Base-by-base conservation (phyloP, 2,797 vertebrate species). In the Melanotaenia parkinsoni region DNA sequence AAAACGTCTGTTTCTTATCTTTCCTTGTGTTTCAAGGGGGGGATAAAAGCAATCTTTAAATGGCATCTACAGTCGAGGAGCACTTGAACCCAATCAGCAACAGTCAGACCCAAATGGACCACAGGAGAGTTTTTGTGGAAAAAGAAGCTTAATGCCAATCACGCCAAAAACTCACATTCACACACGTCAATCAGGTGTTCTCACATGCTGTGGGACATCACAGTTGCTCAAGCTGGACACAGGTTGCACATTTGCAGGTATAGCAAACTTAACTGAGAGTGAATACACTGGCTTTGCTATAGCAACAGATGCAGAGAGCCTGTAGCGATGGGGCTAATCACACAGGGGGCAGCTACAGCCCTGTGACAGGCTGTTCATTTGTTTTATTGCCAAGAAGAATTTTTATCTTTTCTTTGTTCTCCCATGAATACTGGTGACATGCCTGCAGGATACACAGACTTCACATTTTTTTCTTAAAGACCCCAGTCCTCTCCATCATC, bases 61-160 rank as follows among this genome's bases (percentile, higher is more conserved):
- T 83, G 78, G 83, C 87, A 90, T 92, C 91, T 83, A 84, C 72
- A 79, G 87, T 82, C 65, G 26, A 79, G 78, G 63, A 88, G 82
- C 83, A 81, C 87, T 92, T 92, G 91, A 93, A 91, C 90, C 90
- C 90, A 91, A 92, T 93, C 91, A 89, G 73, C 72, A 81, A 56
- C 84, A 28, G 80, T 89, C 90, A 90, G 87, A 77, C 77, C 80
- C 79, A 89, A 91, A 91, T 89, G 83, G 90, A 90, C 89, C 90
- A 84, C 70, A 75, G 70, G 72, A 86, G 80, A 76, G 63, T 73
- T 78, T 77, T 72, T 74, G 69, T 69, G 73, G 70, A 22, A 71
- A 69, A 84, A 67, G 76, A 84, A 81, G 88, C 76, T 85, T 83
- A 82, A 88, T 76, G 86, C 79, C 88, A 89, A 86, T 88, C 88